phyloP scores from a whole-genome alignment of 2,113 vertebrate species.

The Eretmochelys imbricata region DNA sequence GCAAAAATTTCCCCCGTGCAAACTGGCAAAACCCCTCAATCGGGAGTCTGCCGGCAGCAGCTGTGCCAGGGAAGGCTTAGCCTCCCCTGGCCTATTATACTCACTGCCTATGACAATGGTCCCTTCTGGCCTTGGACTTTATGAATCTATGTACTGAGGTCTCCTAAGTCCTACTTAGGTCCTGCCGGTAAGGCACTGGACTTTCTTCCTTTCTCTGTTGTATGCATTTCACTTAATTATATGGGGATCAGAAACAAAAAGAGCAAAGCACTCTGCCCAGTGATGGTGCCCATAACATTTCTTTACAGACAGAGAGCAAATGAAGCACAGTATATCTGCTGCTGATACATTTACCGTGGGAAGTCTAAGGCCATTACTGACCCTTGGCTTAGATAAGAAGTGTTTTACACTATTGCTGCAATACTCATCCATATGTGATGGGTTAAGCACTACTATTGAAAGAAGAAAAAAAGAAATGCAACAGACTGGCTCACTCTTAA shows the following conservation, averaged over 20 bases:
- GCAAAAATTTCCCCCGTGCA: too few species aligned
- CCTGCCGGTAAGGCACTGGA: too few species aligned
- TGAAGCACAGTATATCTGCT: fast-evolving
- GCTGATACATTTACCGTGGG: background rate
- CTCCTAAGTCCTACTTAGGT: background rate
- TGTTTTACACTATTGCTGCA: background rate
- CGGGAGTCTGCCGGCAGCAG: too few species aligned
- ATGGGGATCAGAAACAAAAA: background rate
- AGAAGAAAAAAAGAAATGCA: background rate
- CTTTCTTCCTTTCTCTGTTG: background rate
- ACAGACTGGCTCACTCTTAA: constrained; percentile 44
- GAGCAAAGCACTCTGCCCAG: background rate
- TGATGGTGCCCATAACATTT: background rate
- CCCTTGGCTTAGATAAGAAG: constrained; percentile 28
- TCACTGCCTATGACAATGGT: background rate
- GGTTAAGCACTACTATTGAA: constrained; percentile 63
- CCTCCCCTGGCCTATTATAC: too few species aligned
- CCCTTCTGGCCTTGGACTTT: background rate
- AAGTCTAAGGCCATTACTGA: constrained; percentile 14
- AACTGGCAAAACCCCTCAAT: too few species aligned
- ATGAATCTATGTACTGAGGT: background rate
- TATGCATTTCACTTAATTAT: background rate
- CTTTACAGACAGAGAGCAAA: background rate
- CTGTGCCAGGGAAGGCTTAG: too few species aligned
- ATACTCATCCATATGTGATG: background rate